Evolutionary conservation across 2,797 vertebrate species (phyloP).

Genomic region (Catamblyrhynchus diadema): DNA sequence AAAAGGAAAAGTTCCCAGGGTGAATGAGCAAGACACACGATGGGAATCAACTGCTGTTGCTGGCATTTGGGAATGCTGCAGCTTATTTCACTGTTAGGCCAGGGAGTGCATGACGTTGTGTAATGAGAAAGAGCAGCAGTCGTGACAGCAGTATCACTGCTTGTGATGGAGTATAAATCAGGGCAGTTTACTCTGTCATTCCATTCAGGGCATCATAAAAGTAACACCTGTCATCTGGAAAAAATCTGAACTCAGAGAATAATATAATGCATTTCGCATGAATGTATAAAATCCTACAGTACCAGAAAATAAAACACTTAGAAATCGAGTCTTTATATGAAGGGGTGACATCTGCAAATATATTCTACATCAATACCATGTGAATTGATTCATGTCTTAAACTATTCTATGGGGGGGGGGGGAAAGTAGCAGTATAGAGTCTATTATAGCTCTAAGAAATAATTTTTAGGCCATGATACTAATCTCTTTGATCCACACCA

Average conservation of each 20-base stretch:
- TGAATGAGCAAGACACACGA: not conserved
- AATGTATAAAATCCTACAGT: not conserved
- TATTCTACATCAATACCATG: not conserved
- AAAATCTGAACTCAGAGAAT: constrained; percentile 27
- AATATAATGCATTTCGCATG: constrained; percentile 42
- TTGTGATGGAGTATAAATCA: constrained; percentile 37
- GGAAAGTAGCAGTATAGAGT: not conserved
- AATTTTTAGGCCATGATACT: constrained; percentile 8
- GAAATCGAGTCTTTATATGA: not conserved
- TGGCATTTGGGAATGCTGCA: not conserved
- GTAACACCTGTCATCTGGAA: constrained; percentile 46
- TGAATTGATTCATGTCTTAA: constrained; percentile 11
- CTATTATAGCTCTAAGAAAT: not conserved
- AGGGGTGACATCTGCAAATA: constrained; percentile 38
- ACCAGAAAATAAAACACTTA: constrained; percentile 3
- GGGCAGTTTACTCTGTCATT: constrained; percentile 11
- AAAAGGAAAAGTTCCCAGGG: constrained; percentile 58
- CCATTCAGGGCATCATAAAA: constrained; percentile 50
- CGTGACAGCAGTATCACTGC: not conserved
- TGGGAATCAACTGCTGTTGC: not conserved
- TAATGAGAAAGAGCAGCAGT: constrained; percentile 52
- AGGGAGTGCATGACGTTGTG: not conserved
- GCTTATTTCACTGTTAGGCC: not conserved
- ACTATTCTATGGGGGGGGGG: not conserved
- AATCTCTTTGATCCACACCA: constrained; percentile 44